Percentiles rank a stretch among this genome's conserved stretches.
These are phyloP conservation scores for Drosophila ercepeae DNA, from an alignment of 1,140 invertebrate genomes.

Conservation along the genomic window DNA sequence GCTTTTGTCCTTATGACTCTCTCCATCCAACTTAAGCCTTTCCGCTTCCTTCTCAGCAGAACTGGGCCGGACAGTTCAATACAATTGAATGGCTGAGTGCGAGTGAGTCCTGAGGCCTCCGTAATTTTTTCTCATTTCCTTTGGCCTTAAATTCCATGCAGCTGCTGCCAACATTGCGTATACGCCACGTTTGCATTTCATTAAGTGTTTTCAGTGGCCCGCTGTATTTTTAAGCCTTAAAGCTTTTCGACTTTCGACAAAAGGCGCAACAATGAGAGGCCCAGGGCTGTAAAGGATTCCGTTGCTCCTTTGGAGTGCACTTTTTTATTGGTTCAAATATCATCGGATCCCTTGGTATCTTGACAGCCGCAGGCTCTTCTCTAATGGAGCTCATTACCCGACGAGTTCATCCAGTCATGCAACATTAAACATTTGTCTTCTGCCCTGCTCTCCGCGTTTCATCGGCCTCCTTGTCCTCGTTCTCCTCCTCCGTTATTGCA, in stretches of 20 bases:
- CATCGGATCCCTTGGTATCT: slow-evolving; percentile 23
- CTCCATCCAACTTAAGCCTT: background rate
- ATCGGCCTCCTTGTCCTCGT: background rate
- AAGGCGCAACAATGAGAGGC: background rate
- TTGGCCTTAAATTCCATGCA: slow-evolving; percentile 22
- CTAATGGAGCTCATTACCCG: slow-evolving; percentile 20
- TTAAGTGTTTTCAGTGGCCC: slow-evolving; percentile 30
- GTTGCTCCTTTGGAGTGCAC: slow-evolving; percentile 7
- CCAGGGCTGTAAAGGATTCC: background rate
- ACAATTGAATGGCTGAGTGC: slow-evolving; percentile 19
- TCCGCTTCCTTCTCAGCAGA: background rate
- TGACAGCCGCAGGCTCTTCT: background rate
- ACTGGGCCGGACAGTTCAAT: slow-evolving; percentile 8
- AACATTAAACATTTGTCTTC: slow-evolving; percentile 61
- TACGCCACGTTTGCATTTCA: slow-evolving; percentile 63
- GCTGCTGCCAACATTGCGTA: slow-evolving; percentile 19
- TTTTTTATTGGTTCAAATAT: slow-evolving; percentile 24
- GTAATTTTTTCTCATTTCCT: slow-evolving; percentile 19
- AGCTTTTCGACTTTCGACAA: background rate
- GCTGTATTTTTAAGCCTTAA: background rate
- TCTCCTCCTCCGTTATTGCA: slow-evolving; percentile 8
- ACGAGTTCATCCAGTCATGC: slow-evolving; percentile 37
- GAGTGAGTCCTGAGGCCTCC: slow-evolving; percentile 1
- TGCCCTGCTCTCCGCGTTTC: slow-evolving; percentile 17
- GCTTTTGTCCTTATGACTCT: slow-evolving; percentile 1